Base-by-base conservation (phyloP, 30 jellyfish, hydroid and myxozoan species). In the Catostylus mosaicus region DNA sequence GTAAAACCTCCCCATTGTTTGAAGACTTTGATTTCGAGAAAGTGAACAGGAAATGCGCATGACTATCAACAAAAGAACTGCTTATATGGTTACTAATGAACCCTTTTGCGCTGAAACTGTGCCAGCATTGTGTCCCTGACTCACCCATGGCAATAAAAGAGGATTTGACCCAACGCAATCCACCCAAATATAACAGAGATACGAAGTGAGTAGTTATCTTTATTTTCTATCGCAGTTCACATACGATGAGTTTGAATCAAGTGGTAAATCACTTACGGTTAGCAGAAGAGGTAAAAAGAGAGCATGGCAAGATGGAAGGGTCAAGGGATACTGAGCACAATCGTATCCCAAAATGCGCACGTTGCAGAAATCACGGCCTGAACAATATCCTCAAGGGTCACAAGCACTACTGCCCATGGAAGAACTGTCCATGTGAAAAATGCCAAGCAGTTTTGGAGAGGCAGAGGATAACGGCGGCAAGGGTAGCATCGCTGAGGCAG, bases 331-430 rank as follows among this genome's bases (percentile, higher is more conserved):
- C 70, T 4, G 88, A 76, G 29, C 88, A 76, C 88, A 76, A 76
- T 68, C 76, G 94, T 20, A 47, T 84, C 3, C 94, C 94, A 38
- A 84, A 84, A 45, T 84, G 94, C 87, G 94, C 94, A 14, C 67
- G 94, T 18, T 84, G 94, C 63, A 57, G 94, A 5, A 84, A 84
- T 34, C 94, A 84, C 31, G 83, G 85, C 27, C 22, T 84, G 51
- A 76, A 29, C 81, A 84, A 71, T 47, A 79, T 78, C 26, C 73
- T 84, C 22, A 84, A 84, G 32, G 94, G 94, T 18, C 94, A 84
- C 64, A 84, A 84, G 34, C 94, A 84, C 40, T 73, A 84, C 61
- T 82, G 92, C 46, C 92, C 85, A 31, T 82, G 92, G 92, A 68
- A 68, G 35, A 82, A 72, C 26, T 82, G 92, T 19, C 78, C 86